phyloP scores from a whole-genome alignment of 2,113 vertebrate species.

The Dicentrarchus labrax region DNA sequence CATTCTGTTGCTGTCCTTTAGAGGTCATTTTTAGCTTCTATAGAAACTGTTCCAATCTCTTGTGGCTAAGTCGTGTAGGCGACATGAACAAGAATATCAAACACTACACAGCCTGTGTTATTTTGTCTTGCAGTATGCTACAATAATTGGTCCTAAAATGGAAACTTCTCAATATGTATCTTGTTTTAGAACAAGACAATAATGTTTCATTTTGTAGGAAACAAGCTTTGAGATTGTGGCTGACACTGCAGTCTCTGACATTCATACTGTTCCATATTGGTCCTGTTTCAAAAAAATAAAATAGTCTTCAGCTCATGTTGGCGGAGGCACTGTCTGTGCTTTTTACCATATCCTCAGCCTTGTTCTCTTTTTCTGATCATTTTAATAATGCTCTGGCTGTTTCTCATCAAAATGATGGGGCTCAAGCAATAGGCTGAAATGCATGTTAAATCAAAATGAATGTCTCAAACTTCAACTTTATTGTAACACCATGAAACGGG shows the following conservation, averaged over 20 bases:
- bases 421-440: conserved; percentile 11
- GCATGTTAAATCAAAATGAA: conserved; percentile 22
- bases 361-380: conserved; percentile 2
- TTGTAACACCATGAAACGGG: conserved; percentile 6
- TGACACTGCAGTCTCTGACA: conserved; percentile 3
- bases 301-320: background rate
- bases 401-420: conserved; percentile 23
- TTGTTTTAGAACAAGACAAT: conserved; percentile 11
- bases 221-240: conserved; percentile 5
- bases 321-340: conserved; percentile 1
- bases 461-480: conserved; percentile 12
- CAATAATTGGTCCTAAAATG: conserved; percentile 33
- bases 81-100: conserved; percentile 5
- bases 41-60: background rate
- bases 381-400: conserved; percentile 21
- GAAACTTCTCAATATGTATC: background rate
- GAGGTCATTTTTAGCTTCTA: conserved; percentile 19
- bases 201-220: conserved; percentile 15
- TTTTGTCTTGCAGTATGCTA: background rate
- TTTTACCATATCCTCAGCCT: conserved; percentile 18
- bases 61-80: background rate
- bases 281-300: background rate
- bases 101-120: background rate
- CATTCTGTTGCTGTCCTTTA: background rate
- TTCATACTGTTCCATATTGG: conserved; percentile 15